Evolutionary conservation across 2,888 invertebrate genomes (phyloP).

Genomic region (Drosophila mimica): DNA sequence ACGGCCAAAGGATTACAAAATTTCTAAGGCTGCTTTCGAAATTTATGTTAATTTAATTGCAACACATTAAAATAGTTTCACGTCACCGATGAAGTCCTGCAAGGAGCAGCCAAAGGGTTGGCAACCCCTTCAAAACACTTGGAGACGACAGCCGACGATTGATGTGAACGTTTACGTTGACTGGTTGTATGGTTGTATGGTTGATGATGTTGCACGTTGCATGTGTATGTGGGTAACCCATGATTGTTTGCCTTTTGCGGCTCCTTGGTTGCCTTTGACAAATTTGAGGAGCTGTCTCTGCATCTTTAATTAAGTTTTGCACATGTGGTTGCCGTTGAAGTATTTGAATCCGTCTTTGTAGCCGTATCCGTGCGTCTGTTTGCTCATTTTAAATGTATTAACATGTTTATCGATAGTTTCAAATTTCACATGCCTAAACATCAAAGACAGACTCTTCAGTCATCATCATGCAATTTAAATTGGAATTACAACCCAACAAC

Average conservation of each 20-base stretch:
- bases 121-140: slow-evolving; percentile 18
- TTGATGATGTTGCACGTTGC: slow-evolving; percentile 12
- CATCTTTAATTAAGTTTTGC: slow-evolving; percentile 71
- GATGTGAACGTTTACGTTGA: slow-evolving; percentile 37
- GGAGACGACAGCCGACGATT: slow-evolving; percentile 61
- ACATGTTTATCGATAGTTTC: slow-evolving; percentile 75
- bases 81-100: slow-evolving; percentile 60
- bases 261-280: slow-evolving; percentile 69
- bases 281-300: slow-evolving; percentile 55
- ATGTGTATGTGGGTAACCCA: slow-evolving; percentile 29
- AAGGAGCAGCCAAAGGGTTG: slow-evolving; percentile 52
- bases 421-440: slow-evolving; percentile 66
- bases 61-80: slow-evolving; percentile 79
- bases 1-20: slow-evolving; percentile 51
- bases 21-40: slow-evolving; percentile 53
- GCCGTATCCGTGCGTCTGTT: slow-evolving; percentile 31
- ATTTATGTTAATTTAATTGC: slow-evolving; percentile 80
- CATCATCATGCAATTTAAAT: slow-evolving; percentile 53
- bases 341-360: slow-evolving; percentile 7
- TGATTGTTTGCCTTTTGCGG: slow-evolving; percentile 67
- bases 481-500: slow-evolving; percentile 38
- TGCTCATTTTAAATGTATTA: slow-evolving; percentile 58
- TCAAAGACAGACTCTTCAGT: slow-evolving; percentile 60
- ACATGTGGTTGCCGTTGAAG: slow-evolving; percentile 31
- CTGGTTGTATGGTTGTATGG: slow-evolving; percentile 11